Evolutionary conservation across 2,888 invertebrate species (phyloP).

Genomic region (Ochlodes sylvanus): DNA sequence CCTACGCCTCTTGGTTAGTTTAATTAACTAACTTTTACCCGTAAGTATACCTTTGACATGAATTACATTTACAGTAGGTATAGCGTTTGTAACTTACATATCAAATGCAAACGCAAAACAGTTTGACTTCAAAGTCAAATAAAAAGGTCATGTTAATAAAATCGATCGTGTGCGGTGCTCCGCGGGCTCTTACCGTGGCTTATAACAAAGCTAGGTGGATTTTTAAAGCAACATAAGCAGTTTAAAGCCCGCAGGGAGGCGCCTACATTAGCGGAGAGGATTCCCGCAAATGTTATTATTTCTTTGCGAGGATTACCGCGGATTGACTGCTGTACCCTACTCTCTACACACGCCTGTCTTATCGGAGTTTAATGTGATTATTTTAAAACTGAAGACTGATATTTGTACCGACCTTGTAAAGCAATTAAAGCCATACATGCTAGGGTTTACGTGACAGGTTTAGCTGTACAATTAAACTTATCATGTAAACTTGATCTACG

Average conservation of each 20-base stretch:
- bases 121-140: neutral
- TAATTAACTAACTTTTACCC: no score
- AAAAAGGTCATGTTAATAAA: conserved; percentile 23
- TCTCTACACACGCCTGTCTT: conserved; percentile 43
- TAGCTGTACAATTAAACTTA: no score
- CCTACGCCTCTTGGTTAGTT: no score
- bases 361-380: conserved; percentile 55
- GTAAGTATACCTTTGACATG: no score
- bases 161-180: conserved; percentile 26
- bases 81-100: no score
- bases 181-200: conserved; percentile 48
- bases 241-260: conserved; percentile 70
- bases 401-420: neutral
- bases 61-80: no score
- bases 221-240: conserved; percentile 72
- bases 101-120: neutral
- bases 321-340: conserved; percentile 45
- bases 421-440: neutral
- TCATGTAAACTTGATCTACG: no score
- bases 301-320: conserved; percentile 55
- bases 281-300: conserved; percentile 74
- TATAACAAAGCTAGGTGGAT: conserved; percentile 57
- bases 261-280: conserved; percentile 68
- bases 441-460: neutral
- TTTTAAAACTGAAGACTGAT: neutral